These are phyloP conservation scores for Gastrophryne carolinensis DNA, from an alignment of 2,797 vertebrate genomes.

Conservation along the genomic window DNA sequence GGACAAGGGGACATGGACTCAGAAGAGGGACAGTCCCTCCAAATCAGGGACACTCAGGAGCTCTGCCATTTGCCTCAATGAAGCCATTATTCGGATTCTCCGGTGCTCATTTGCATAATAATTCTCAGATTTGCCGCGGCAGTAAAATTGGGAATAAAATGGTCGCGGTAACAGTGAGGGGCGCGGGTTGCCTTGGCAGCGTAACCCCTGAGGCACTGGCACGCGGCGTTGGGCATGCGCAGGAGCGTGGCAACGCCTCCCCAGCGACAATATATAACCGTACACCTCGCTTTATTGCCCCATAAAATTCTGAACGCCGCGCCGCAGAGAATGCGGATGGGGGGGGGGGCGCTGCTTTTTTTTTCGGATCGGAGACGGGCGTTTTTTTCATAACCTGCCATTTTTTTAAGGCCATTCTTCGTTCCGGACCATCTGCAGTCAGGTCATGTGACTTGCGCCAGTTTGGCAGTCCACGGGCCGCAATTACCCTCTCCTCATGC, in stretches of 20 bases:
- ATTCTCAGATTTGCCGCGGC: no score
- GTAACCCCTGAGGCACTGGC: not conserved
- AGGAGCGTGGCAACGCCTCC: not conserved
- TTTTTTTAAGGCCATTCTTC: no score
- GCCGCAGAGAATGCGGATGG: not conserved
- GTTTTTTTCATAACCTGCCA: no score
- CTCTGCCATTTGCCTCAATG: no score
- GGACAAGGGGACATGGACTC: no score
- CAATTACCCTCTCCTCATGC: slow-evolving; percentile 1
- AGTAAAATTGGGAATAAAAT: not conserved
- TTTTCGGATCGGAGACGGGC: not conserved
- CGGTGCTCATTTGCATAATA: no score
- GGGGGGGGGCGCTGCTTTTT: not conserved
- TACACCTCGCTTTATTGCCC: slow-evolving; percentile 11
- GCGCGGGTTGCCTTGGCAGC: not conserved
- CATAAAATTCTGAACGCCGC: slow-evolving; percentile 2
- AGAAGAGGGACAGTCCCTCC: no score
- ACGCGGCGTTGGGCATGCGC: not conserved
- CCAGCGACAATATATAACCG: not conserved
- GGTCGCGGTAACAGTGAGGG: not conserved
- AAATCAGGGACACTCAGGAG: no score
- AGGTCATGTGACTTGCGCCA: no score
- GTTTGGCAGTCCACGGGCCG: no score
- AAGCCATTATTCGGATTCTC: no score
- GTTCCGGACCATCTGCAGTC: no score